phyloP scores from a whole-genome alignment of 2,113 vertebrate genomes.

The Albula glossodonta region DNA sequence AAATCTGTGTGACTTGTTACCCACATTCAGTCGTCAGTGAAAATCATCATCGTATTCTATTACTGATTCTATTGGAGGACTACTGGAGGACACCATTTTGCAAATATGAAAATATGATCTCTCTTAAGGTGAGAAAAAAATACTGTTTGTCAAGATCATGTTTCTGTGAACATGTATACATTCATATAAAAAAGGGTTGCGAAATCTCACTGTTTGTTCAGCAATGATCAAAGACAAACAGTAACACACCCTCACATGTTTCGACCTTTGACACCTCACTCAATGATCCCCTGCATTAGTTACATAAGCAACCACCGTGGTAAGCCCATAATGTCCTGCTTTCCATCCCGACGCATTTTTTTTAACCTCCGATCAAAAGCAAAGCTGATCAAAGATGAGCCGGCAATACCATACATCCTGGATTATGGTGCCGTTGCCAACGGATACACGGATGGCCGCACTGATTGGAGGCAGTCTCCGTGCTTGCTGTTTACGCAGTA shows the following conservation, averaged over 20 bases:
- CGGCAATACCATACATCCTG: background rate
- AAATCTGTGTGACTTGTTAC: too few species aligned
- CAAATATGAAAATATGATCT: too few species aligned
- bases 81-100: too few species aligned
- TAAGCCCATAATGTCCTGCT: slow-evolving; percentile 1
- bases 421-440: background rate
- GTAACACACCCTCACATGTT: background rate
- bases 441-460: background rate
- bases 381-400: slow-evolving; percentile 4
- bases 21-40: too few species aligned
- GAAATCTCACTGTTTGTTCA: background rate
- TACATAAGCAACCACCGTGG: background rate
- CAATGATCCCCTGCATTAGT: background rate
- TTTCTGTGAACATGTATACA: background rate
- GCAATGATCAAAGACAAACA: background rate
- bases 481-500: background rate
- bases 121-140: too few species aligned
- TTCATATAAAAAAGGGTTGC: background rate
- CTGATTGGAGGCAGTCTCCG: background rate
- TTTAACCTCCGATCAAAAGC: background rate
- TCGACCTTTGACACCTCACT: background rate
- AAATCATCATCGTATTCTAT: too few species aligned
- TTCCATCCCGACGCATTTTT: background rate
- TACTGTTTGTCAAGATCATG: background rate
- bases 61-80: too few species aligned